Base-by-base conservation (phyloP, 1,140 invertebrate genomes). In the Brachionus paranguensis region DNA sequence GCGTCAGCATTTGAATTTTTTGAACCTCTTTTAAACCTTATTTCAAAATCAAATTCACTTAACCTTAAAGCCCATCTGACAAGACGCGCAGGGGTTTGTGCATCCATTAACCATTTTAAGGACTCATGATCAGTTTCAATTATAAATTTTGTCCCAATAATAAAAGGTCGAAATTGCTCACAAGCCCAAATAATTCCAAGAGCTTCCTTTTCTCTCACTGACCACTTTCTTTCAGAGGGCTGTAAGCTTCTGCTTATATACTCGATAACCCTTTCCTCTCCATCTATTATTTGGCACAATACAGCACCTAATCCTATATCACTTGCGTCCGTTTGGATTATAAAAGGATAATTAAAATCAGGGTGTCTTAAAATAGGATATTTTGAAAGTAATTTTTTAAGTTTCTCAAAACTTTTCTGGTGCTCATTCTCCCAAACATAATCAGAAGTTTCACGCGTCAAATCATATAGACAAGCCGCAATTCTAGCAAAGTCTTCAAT, bases 41-140 rank as follows among this genome's bases (percentile, higher is more conserved):
- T 85, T 11, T 87, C 88, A 85, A 88, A 91, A 41, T 89, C 85
- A 86, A 88, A 90, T 84, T 91, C 89, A 85, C 90, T 89, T 37
- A 92, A 84, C 85, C 88, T 87, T 11, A 91, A 41, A 78, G 88
- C 85, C 91, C 91, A 92, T 12, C 90, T 81, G 0, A 88, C 88
- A 27, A 86, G 41, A n/a, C 84, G 85, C 14, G 72, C 29, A 47
- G 41, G 47, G 27, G 43, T 78, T 53, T 43, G 41, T 5, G 47
- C 43, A 33, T 78, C 11, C 74, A 45, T 47, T 12, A 83, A 24
- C 60, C 81, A 83, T 50, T n/a, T 37, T 37, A 83, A 43, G 17
- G 81, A 65, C 29, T 43, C 60, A 27, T 83, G 55, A 50, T 83
- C 81, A 3, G 81, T 83, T 17, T 50, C 24, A 6, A 83, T 41